These are phyloP conservation scores for Cherax quadricarinatus DNA, from an alignment of 1,140 invertebrate species.

Conservation along the genomic window DNA sequence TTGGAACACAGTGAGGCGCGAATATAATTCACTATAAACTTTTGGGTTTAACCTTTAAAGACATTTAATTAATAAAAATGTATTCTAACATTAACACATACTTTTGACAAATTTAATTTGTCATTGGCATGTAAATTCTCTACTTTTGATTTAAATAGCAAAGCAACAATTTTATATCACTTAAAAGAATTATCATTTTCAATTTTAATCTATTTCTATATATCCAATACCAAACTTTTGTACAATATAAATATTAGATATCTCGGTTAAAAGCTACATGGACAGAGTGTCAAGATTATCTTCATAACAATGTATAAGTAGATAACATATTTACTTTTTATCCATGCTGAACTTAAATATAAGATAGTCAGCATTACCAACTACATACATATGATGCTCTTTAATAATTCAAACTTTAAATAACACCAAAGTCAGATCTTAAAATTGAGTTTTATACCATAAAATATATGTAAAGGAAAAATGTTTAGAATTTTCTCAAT, in stretches of 20 bases:
- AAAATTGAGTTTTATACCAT: background rate
- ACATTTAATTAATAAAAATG: background rate
- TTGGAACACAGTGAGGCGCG: no score
- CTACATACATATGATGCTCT: no score
- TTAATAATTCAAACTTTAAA: no score
- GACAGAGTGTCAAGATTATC: background rate
- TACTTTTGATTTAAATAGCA: background rate
- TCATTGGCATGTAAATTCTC: background rate
- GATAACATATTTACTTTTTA: background rate
- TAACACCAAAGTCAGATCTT: no score
- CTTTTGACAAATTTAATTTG: background rate
- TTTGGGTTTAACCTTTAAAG: background rate
- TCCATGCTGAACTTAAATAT: background rate
- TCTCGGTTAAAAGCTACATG: background rate
- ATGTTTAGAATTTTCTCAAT: no score
- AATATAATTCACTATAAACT: no score
- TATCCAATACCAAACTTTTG: background rate
- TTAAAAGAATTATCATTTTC: background rate
- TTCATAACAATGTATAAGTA: background rate
- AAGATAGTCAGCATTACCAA: no score
- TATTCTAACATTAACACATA: background rate
- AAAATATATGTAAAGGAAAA: background rate
- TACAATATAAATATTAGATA: background rate
- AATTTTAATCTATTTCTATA: background rate
- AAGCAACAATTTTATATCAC: background rate